These are phyloP conservation scores for Sisyra terminalis DNA, from an alignment of 2,888 invertebrate species.

Conservation along the genomic window DNA sequence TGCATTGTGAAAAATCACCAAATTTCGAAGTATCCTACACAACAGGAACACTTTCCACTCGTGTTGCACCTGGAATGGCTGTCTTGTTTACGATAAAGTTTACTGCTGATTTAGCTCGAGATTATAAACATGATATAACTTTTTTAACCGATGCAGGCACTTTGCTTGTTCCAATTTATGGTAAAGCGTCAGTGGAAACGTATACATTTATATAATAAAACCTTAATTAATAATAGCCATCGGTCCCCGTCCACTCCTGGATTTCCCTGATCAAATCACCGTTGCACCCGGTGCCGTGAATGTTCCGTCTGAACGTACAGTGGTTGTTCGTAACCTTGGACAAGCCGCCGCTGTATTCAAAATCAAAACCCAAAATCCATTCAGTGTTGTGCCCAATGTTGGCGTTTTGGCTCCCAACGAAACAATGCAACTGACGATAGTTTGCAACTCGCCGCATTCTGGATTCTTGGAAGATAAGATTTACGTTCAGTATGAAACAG, in stretches of 20 bases:
- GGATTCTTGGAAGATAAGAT: constrained; percentile 27
- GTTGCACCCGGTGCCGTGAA: constrained; percentile 35
- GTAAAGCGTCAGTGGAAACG: constrained; percentile 22
- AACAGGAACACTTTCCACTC: not conserved
- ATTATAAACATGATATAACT: constrained; percentile 34
- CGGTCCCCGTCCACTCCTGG: constrained; percentile 36
- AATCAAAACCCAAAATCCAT: constrained; percentile 27
- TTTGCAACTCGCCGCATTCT: constrained; percentile 30
- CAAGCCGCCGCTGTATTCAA: constrained; percentile 30
- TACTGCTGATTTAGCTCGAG: constrained; percentile 34
- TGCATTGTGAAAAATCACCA: not conserved
- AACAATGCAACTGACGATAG: constrained; percentile 30
- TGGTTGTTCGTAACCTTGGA: constrained; percentile 38
- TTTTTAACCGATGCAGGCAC: constrained; percentile 35
- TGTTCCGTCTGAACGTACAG: constrained; percentile 27
- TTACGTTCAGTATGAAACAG: constrained; percentile 26
- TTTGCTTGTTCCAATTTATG: constrained; percentile 40
- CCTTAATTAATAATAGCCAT: constrained; percentile 25
- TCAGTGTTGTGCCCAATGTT: constrained; percentile 33
- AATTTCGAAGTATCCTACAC: not conserved
- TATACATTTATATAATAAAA: not conserved
- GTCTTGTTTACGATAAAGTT: constrained; percentile 43
- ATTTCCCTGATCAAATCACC: constrained; percentile 38
- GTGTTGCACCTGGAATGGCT: constrained; percentile 51
- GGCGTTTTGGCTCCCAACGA: constrained; percentile 31